Conservation (phyloP, 2,888 invertebrate genomes). For the Muscina levida region DNA sequence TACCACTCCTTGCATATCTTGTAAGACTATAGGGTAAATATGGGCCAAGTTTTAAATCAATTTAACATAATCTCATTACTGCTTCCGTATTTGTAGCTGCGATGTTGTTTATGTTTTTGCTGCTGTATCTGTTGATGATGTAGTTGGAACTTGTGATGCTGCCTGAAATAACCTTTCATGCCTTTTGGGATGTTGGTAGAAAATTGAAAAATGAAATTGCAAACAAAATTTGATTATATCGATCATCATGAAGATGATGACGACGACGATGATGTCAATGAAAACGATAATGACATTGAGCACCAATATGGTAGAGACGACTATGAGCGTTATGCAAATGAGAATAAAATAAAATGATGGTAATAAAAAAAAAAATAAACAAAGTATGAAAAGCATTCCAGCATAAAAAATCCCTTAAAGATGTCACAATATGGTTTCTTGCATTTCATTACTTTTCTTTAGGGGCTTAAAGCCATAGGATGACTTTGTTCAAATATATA, state of each 20-base stretch:
- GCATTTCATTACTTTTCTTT: neutral
- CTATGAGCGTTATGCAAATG: neutral
- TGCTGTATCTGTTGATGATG: slow-evolving; percentile 17
- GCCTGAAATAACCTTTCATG: slow-evolving; percentile 5
- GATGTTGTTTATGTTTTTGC: no score
- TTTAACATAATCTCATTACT: no score
- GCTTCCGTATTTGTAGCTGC: slow-evolving; percentile 39
- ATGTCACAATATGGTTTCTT: neutral
- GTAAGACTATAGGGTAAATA: no score
- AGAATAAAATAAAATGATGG: neutral
- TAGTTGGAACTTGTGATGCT: neutral
- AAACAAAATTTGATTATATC: slow-evolving; percentile 55
- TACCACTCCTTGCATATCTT: no score
- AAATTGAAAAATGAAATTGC: slow-evolving; percentile 55
- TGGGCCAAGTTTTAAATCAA: no score
- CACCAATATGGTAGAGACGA: neutral
- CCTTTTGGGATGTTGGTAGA: slow-evolving; percentile 5
- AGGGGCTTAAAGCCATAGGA: neutral
- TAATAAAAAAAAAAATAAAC: neutral
- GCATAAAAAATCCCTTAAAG: neutral
- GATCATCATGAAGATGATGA: slow-evolving; percentile 38
- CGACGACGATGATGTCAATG: slow-evolving; percentile 9
- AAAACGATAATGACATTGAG: neutral
- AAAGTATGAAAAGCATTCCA: neutral
- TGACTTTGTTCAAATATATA: no score